Base-by-base conservation (phyloP, 2,888 invertebrate species). In the Spicauda simplicius region DNA sequence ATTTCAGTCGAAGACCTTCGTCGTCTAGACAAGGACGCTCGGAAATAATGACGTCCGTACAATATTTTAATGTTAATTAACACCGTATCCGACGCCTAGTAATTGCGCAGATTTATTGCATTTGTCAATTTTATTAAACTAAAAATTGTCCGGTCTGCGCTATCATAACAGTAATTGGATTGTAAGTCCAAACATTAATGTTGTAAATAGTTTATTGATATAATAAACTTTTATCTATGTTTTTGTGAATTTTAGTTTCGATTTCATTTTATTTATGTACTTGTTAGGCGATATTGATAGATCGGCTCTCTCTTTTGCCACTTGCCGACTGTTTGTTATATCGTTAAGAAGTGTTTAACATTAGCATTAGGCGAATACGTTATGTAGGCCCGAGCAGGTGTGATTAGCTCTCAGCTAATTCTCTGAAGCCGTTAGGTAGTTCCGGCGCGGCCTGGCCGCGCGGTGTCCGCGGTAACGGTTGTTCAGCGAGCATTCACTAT, bases 331-430 rank as follows among this genome's bases (percentile, higher is more conserved):
- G 37, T 37, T 37, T 37, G 37, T 37, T 37, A 5, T 45, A 45
- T n/a, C 45, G 6, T 45, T 45, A 41, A 48, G 48, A 25, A 5
- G 16, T 45, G 58, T 20, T 59, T 20, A 18, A 45, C n/a, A 45
- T 45, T 45, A 45, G n/a, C 14, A n/a, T 45, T 37, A 12, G 41
- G 14, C 20, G 59, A 59, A 41, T 37, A 59, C 57, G 53, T 58
- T 59, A 58, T 65, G 64, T 65, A 48, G 65, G 58, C 50, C 37
- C 37, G 37, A 18, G 30, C 53, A 3, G 53, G 48, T 30, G 54
- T 53, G 58, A 65, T 65, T 65, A 65, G 65, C 53, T 58, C 20
- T 54, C 57, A 54, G 65, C 59, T 65, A 65, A 65, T 64, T 64
- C 65, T 30, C 45, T 19, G 59, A 59, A 59, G 65, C 65, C 65